These are phyloP conservation scores for Lophotis ruficrista DNA, from an alignment of 2,113 vertebrate genomes.

Conservation along the genomic window DNA sequence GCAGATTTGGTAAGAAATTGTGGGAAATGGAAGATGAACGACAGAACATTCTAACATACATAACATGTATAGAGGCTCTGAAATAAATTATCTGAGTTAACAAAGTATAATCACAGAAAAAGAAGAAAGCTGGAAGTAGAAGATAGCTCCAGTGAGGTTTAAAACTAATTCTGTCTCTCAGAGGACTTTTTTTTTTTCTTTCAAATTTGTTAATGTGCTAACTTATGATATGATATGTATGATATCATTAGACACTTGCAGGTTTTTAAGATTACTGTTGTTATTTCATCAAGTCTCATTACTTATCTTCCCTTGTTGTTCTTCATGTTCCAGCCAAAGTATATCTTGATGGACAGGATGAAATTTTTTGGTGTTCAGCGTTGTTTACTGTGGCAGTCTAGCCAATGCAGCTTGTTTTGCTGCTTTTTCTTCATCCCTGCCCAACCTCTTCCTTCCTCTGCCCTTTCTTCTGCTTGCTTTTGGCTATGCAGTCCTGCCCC, in stretches of 20 bases:
- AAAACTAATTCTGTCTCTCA: not conserved
- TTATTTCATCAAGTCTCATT: not conserved
- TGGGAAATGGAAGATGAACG: not conserved
- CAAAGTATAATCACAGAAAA: not conserved
- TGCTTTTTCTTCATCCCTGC: not conserved
- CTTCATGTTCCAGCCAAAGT: not conserved
- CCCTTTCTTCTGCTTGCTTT: not conserved
- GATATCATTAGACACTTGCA: not conserved
- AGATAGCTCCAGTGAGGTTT: not conserved
- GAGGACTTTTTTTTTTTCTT: not conserved
- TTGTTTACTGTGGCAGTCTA: not conserved
- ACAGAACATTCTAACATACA: not conserved
- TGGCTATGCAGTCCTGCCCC: not conserved
- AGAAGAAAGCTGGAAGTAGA: not conserved
- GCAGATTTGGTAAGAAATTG: not conserved
- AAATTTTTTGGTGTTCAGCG: not conserved
- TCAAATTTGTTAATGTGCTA: not conserved
- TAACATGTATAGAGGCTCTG: rapidly evolving
- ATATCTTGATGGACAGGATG: not conserved
- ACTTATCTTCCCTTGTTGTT: not conserved
- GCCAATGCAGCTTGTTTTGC: not conserved
- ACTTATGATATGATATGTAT: not conserved
- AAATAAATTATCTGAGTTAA: not conserved
- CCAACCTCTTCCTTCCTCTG: not conserved
- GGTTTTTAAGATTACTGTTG: not conserved